phyloP scores from a whole-genome alignment of 1,140 invertebrate genomes.

The Aphelinus certus region DNA sequence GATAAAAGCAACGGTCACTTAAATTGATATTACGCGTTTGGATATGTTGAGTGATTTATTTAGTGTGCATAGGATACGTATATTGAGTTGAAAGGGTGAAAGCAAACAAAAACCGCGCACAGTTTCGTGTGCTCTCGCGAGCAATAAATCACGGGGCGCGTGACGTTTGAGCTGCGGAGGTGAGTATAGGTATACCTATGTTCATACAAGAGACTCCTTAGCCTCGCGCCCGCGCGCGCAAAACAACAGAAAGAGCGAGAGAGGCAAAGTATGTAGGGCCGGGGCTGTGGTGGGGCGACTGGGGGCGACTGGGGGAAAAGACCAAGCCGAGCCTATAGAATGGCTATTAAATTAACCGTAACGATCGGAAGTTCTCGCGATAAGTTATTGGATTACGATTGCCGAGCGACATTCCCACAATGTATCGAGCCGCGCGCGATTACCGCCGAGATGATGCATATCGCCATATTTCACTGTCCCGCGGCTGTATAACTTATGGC shows the following conservation, averaged over 20 bases:
- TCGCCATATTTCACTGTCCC: slow-evolving; percentile 56
- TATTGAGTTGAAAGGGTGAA: not conserved
- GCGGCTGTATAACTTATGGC: slow-evolving; percentile 49
- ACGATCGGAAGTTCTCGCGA: slow-evolving; percentile 40
- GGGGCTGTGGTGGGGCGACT: not conserved
- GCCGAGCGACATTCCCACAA: slow-evolving; percentile 50
- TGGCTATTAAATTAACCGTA: slow-evolving; percentile 40
- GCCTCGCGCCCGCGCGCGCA: too few relatives aligned
- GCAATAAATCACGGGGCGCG: slow-evolving; percentile 27
- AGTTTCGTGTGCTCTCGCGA: slow-evolving; percentile 4
- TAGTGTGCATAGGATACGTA: not conserved
- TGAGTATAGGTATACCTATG: not conserved
- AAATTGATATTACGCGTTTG: slow-evolving; percentile 34
- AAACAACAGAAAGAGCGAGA: not conserved
- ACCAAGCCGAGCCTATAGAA: not conserved
- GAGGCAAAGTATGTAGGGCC: not conserved
- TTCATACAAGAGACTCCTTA: not conserved
- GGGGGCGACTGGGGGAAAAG: not conserved
- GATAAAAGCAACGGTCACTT: slow-evolving; percentile 18
- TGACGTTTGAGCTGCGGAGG: slow-evolving; percentile 27
- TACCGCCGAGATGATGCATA: slow-evolving; percentile 52
- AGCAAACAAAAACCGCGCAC: slow-evolving; percentile 14
- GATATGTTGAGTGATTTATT: slow-evolving; percentile 35
- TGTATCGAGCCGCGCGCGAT: slow-evolving; percentile 42
- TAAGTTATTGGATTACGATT: slow-evolving; percentile 53